Base-by-base conservation (phyloP, 1,140 invertebrate genomes). In the Drosophila sp. region DNA sequence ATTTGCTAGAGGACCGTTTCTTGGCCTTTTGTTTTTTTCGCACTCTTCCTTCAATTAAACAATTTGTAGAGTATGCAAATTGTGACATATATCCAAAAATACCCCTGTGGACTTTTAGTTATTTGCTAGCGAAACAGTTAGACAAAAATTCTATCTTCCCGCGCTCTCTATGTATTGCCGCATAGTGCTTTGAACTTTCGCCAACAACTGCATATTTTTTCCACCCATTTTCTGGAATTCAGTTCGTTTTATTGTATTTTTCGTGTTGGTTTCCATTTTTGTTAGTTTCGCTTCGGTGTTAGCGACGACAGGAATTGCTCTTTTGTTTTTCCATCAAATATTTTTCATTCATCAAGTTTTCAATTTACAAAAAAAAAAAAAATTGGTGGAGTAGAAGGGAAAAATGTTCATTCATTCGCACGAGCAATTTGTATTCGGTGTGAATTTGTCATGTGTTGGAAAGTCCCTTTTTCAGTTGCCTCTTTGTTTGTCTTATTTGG, bases 301-400 rank as follows among this genome's bases (percentile, higher is more conserved):
- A 33, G 40, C 44, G 47, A n/a, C 50, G 57, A n/a, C 50, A 66
- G 72, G 66, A 82, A 87, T 74, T 87, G 83, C 76, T 89, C 79
- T 72, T 84, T 89, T 89, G 85, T 89, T 89, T 89, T 89, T 79
- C 84, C 85, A 84, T 89, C 80, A 89, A 89, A 89, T 89, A 89
- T 89, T 89, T 89, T 89, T 90, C 84, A 89, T 89, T 89, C 84
- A 89, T 89, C 84, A 89, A 89, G 80, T 84, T 89, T 89, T 89
- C 84, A 89, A 89, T 89, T 89, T 89, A 85, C 73, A 89, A 89
- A 11, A 50, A 50, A 50, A 38, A 38, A 38, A 11, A 3, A 3
- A 17, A 50, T 27, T 3, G 5, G 1, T 7, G 23, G 3, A 8
- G 5, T 0, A 25, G 8, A 27, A 50, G 23, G 25, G n/a, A 50